A percentile compares a stretch with the other conserved stretches of the same genome.
Conservation (phyloP, 37 sponge, comb jelly and placozoan species). For the Crambe crambe region DNA sequence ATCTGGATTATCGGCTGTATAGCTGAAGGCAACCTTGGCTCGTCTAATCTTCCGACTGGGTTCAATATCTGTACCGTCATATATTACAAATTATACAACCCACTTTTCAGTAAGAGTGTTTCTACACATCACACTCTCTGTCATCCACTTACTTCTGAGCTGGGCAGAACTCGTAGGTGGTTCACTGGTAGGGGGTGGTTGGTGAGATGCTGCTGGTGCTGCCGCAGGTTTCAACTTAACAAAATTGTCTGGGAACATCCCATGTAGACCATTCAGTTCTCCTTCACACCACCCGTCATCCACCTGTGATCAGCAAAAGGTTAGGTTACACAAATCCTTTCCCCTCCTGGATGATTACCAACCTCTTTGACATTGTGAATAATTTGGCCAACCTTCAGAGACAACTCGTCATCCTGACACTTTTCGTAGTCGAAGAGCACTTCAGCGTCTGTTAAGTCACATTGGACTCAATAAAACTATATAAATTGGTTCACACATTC, state of each 20-base stretch:
- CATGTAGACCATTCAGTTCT: slow-evolving; percentile 52
- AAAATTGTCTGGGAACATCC: slow-evolving; percentile 86
- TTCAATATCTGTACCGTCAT: neutral
- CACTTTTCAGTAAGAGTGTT: neutral
- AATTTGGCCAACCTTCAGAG: slow-evolving; percentile 64
- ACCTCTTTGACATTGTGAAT: slow-evolving; percentile 53
- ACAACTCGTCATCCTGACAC: slow-evolving; percentile 74
- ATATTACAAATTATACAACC: neutral
- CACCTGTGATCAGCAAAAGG: slow-evolving; percentile 6
- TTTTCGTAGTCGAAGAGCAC: slow-evolving; percentile 67
- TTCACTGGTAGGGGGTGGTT: neutral
- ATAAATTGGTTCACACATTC: no score
- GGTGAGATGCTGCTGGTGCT: slow-evolving; percentile 19
- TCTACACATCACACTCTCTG: no score
- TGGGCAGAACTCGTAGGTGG: neutral
- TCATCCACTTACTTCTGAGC: slow-evolving; percentile 14
- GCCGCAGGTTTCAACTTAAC: slow-evolving; percentile 41
- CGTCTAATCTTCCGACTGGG: slow-evolving; percentile 20
- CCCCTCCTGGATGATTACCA: no score
- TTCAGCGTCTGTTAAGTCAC: slow-evolving; percentile 67
- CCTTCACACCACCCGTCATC: slow-evolving; percentile 85
- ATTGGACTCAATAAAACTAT: no score
- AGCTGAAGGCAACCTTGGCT: slow-evolving; percentile 68
- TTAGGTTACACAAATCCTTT: neutral
- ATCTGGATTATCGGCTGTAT: slow-evolving; percentile 51